Percentiles rank a stretch among this genome's conserved stretches.
These are phyloP conservation scores for Zaprionus ghesquierei DNA, from an alignment of 1,140 invertebrate species.

Conservation along the genomic window DNA sequence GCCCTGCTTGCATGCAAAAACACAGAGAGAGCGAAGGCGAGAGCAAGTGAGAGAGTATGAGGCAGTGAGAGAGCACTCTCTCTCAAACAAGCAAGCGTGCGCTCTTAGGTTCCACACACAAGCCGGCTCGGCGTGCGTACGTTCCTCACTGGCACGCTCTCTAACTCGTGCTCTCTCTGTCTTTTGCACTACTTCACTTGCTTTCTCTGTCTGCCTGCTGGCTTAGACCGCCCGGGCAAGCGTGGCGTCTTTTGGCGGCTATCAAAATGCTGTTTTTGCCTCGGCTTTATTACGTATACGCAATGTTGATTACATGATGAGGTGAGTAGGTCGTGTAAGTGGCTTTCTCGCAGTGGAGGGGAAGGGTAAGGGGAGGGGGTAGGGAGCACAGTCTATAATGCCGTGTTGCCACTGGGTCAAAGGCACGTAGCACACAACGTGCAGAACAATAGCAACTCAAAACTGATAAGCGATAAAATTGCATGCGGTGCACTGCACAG, in stretches of 20 bases:
- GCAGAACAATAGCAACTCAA: not conserved
- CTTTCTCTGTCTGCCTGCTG: constrained; percentile 1
- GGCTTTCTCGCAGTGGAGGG: not conserved
- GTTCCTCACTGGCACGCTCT: not conserved
- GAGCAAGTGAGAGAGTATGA: not conserved
- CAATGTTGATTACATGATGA: constrained; percentile 64
- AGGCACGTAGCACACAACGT: constrained; percentile 16
- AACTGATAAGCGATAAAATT: constrained; percentile 49
- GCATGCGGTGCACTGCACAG: constrained; percentile 18
- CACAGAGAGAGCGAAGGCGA: not conserved
- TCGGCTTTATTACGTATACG: constrained; percentile 52
- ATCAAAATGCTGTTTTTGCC: constrained; percentile 2
- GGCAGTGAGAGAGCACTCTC: not conserved
- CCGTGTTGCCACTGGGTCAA: constrained; percentile 41
- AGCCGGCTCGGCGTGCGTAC: constrained; percentile 38
- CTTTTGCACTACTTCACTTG: not conserved
- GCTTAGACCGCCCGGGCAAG: constrained; percentile 28
- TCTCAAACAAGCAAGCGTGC: not conserved
- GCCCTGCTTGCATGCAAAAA: constrained; percentile 13
- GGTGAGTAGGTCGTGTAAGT: constrained; percentile 41
- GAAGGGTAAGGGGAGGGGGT: not conserved
- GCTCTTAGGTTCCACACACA: constrained; percentile 44
- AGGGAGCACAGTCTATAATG: not conserved
- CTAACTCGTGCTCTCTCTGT: not conserved
- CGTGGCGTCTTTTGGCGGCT: constrained; percentile 30